phyloP scores from a whole-genome alignment of 2,888 invertebrate species.

The Alitta virens region DNA sequence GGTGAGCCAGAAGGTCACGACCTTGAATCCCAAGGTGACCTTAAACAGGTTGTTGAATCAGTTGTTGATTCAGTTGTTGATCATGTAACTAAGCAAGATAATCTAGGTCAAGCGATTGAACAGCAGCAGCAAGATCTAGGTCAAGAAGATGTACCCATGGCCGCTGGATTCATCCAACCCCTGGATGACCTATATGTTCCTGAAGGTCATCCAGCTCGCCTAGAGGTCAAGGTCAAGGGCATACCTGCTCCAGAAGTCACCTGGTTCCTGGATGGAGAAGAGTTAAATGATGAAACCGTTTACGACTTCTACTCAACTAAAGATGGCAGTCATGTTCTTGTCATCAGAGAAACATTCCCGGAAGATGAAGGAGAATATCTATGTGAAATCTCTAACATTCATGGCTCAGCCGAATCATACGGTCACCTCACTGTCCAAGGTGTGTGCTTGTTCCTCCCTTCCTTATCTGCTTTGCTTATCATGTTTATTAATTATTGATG shows the following conservation, averaged over 20 bases:
- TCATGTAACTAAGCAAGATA: no score
- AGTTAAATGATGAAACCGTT: constrained; percentile 58
- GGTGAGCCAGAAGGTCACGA: no score
- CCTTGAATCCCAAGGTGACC: no score
- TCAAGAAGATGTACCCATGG: constrained; percentile 20
- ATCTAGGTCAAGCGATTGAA: no score
- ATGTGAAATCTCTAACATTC: constrained; percentile 87
- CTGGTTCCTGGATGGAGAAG: constrained; percentile 78
- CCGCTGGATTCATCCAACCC: constrained; percentile 36
- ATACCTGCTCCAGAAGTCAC: constrained; percentile 61
- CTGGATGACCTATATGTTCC: constrained; percentile 35
- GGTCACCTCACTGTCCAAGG: constrained; percentile 50
- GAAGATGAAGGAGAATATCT: constrained; percentile 95
- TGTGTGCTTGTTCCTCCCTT: constrained; percentile 24
- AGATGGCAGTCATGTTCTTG: constrained; percentile 71
- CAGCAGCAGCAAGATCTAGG: no score
- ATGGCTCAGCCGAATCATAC: constrained; percentile 86
- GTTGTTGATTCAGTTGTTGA: no score
- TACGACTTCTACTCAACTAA: constrained; percentile 36
- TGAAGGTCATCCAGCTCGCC: constrained; percentile 40
- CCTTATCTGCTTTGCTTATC: not conserved
- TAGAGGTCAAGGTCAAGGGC: constrained; percentile 44
- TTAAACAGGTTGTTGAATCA: no score
- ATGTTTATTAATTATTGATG: no score
- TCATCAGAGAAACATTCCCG: constrained; percentile 90